Evolutionary conservation across 37 sponge, comb jelly and placozoan species (phyloP).

Genomic region (Theonella swinhoei): DNA sequence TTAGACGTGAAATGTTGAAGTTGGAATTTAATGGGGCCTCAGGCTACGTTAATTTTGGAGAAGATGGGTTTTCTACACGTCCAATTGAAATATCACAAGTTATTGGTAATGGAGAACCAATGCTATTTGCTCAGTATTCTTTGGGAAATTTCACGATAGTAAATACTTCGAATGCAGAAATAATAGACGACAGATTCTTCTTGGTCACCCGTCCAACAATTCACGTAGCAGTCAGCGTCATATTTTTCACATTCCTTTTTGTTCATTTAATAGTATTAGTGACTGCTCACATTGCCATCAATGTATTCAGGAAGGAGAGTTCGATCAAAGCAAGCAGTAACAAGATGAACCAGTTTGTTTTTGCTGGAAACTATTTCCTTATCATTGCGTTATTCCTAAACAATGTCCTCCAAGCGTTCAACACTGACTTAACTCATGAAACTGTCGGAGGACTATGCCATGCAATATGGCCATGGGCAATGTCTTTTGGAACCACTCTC

Average conservation of each 20-base stretch:
- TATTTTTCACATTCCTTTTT: not conserved
- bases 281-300: not conserved
- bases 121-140: not conserved
- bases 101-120: not conserved
- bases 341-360: not conserved
- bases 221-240: not conserved
- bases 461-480: not conserved
- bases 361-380: not conserved
- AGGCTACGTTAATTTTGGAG: not conserved
- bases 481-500: not conserved
- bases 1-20: not conserved
- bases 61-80: not conserved
- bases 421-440: not conserved
- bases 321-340: not conserved
- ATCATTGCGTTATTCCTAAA: not conserved
- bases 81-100: not conserved
- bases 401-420: not conserved
- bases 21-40: not conserved
- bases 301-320: not conserved
- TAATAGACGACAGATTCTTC: not conserved
- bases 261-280: not conserved
- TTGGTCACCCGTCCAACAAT: not conserved
- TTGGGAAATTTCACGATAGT: not conserved
- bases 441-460: not conserved
- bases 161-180: not conserved